Percentiles rank a stretch among this genome's conserved stretches.
phyloP scores from a whole-genome alignment of 1,140 invertebrate species.

The Pseudomyrmex sp. region DNA sequence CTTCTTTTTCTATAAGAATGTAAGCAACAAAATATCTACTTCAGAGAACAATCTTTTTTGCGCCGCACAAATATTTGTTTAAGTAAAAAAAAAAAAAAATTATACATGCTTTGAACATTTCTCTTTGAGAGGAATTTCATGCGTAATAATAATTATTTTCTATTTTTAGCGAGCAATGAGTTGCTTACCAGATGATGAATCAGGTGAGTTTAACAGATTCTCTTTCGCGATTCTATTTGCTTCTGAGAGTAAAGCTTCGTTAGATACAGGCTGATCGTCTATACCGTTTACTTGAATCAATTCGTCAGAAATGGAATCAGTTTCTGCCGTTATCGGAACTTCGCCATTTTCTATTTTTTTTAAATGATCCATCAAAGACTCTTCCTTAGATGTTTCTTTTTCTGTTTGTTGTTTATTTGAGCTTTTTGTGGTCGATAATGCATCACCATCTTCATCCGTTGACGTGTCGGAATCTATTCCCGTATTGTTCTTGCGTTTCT shows the following conservation, averaged over 20 bases:
- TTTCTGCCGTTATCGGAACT: slow-evolving; percentile 33
- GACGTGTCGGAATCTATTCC: slow-evolving; percentile 41
- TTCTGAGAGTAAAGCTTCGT: slow-evolving; percentile 70
- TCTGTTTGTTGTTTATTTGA: slow-evolving; percentile 50
- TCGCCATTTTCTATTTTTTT: slow-evolving; percentile 69
- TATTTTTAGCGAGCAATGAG: slow-evolving; percentile 5
- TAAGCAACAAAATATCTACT: slow-evolving; percentile 21
- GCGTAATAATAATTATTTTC: slow-evolving; percentile 5
- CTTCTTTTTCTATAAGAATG: slow-evolving; percentile 21
- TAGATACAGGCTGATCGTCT: slow-evolving; percentile 36
- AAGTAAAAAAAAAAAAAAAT: too few relatives aligned
- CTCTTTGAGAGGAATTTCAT: background rate
- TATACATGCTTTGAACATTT: too few relatives aligned
- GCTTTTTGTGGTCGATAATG: slow-evolving; percentile 49
- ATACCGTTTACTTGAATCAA: slow-evolving; percentile 27
- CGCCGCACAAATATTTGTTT: too few relatives aligned
- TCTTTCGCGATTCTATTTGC: slow-evolving; percentile 75
- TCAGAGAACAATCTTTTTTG: too few relatives aligned
- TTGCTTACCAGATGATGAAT: slow-evolving; percentile 74
- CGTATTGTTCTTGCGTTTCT: slow-evolving; percentile 50
- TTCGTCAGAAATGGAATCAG: slow-evolving; percentile 58
- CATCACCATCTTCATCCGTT: slow-evolving; percentile 67
- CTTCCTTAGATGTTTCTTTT: slow-evolving; percentile 64
- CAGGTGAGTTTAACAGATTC: slow-evolving; percentile 74
- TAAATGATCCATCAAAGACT: slow-evolving; percentile 75